phyloP scores from a whole-genome alignment of 2,113 vertebrate genomes.

The Prionailurus bengalensis region DNA sequence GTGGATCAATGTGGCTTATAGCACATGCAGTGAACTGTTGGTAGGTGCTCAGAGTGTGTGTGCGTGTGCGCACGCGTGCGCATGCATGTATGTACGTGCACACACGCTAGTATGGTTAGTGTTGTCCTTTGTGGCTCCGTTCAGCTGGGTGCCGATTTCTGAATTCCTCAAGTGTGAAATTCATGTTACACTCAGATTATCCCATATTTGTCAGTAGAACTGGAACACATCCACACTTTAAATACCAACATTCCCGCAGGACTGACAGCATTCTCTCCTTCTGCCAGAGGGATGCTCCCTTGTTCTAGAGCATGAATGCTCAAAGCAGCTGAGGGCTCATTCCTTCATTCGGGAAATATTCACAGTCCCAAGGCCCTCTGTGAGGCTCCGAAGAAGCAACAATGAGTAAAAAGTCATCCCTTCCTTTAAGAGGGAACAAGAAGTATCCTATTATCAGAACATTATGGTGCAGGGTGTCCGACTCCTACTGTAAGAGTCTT shows the following conservation, averaged over 20 bases:
- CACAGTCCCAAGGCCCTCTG: background rate
- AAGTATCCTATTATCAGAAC: background rate
- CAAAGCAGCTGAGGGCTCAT: background rate
- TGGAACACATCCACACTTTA: background rate
- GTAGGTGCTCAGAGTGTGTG: background rate
- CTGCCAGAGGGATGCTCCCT: background rate
- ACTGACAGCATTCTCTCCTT: background rate
- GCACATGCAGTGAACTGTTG: background rate
- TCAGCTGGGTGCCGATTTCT: background rate
- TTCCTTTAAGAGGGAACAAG: slow-evolving; percentile 31
- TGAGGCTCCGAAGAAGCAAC: background rate
- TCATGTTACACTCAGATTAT: background rate
- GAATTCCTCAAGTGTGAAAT: background rate
- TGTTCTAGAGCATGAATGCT: background rate
- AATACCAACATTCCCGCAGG: background rate
- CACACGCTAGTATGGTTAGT: fast-evolving
- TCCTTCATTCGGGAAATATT: background rate
- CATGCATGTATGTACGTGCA: fast-evolving
- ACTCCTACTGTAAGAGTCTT: background rate
- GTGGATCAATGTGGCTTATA: background rate
- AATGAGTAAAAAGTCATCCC: background rate
- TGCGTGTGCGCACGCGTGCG: background rate
- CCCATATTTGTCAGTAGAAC: background rate
- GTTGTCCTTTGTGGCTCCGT: background rate
- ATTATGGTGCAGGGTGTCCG: background rate